A percentile compares a stretch with the other conserved stretches of the same genome.
Conservation (phyloP, 2,888 invertebrate genomes). For the Leucoma salicis region DNA sequence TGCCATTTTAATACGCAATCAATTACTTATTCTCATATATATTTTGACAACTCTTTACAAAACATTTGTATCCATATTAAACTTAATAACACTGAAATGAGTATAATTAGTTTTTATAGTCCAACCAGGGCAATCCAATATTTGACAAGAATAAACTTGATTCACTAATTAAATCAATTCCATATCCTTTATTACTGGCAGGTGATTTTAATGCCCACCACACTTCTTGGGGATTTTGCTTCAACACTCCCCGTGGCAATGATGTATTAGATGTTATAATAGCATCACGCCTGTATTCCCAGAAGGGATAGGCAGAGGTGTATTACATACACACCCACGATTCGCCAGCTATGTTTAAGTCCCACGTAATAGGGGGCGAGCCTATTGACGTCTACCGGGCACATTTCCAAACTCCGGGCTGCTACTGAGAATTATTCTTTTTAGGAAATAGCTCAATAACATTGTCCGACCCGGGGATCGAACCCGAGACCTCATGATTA, state of each 20-base stretch:
- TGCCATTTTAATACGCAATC: constrained; percentile 12
- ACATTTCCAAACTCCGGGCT: no score
- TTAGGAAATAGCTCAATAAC: no score
- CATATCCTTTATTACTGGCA: neutral
- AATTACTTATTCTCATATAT: neutral
- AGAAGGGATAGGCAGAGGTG: no score
- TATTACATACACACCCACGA: no score
- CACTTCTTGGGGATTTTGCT: neutral
- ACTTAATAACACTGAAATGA: constrained; percentile 4
- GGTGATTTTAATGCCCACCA: neutral
- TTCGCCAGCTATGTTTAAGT: no score
- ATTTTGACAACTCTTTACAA: constrained; percentile 8
- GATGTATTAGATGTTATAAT: neutral
- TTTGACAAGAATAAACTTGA: neutral
- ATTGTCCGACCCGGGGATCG: no score
- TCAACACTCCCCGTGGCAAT: neutral
- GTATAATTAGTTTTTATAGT: constrained; percentile 6
- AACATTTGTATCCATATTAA: constrained; percentile 6
- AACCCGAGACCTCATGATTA: no score
- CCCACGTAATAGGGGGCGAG: no score
- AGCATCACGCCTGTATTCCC: no score
- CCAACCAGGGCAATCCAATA: neutral
- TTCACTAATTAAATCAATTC: neutral
- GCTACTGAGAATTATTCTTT: no score
- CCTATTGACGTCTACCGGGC: no score